Conservation (phyloP, 2,113 vertebrate species). For the Xiphophorus hellerii region DNA sequence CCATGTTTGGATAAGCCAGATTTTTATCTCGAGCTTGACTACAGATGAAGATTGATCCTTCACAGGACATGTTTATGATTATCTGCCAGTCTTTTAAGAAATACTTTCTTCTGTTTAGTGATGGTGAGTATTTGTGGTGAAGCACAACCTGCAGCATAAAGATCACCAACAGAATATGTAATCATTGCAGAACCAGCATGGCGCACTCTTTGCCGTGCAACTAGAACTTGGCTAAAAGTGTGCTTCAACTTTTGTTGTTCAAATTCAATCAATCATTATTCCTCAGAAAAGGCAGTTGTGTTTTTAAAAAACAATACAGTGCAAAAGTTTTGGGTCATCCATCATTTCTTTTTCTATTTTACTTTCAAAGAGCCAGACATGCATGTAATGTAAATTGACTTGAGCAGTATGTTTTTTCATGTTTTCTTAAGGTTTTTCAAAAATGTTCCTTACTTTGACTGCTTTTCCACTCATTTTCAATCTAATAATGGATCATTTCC, state of each 20-base stretch:
- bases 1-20: constrained; percentile 61
- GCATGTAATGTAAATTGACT: too few relatives aligned
- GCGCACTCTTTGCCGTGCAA: background rate
- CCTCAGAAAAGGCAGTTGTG: background rate
- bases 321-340: background rate
- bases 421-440: too few relatives aligned
- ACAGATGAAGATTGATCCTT: constrained; percentile 34
- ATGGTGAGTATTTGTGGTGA: constrained; percentile 25
- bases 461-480: too few relatives aligned
- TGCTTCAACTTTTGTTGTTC: background rate
- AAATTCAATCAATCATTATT: background rate
- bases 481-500: too few relatives aligned
- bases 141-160: constrained; percentile 22
- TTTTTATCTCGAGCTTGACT: constrained; percentile 54
- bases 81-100: constrained; percentile 31
- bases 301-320: background rate
- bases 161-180: constrained; percentile 1
- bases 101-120: constrained; percentile 26
- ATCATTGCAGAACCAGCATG: background rate
- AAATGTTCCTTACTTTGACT: too few relatives aligned
- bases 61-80: constrained; percentile 29
- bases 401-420: too few relatives aligned
- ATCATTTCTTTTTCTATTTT: too few relatives aligned
- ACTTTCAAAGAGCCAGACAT: too few relatives aligned
- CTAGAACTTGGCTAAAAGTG: background rate